Base-by-base conservation (phyloP, 1,140 invertebrate genomes). In the Panagrolaimus sp. region DNA sequence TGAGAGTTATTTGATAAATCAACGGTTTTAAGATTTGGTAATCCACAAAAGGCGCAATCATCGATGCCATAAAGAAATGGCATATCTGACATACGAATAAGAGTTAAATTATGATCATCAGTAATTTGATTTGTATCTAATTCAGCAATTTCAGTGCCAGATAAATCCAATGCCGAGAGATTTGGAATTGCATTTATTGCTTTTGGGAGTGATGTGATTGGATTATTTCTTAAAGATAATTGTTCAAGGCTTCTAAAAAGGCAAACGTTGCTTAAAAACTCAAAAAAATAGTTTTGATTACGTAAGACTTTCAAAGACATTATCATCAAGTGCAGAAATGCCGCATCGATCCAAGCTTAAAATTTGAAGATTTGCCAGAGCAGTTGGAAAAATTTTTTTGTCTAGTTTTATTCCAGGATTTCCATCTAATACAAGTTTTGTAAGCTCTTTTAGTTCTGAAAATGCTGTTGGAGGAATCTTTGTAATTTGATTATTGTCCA, bases 1-100 rank as follows among this genome's bases (percentile, higher is more conserved):
- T 72, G 28, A 24, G 6, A 43, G 15, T 38, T 64, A 43, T 72
- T 72, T 0, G 24, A 38, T 26, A 72, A 45, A 55, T 72, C 26
- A 15, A 72, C 4, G 24, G 69, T 62, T 32, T 65, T 12, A 32
- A 63, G 55, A 12, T 58, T n/a, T 1, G 52, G 15, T 28, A 58
- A 58, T 26, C 15, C 17, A n/a, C 21, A 14, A 4, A 58, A 58
- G 1, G 15, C 21, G 12, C 28, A 21, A 12, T 58, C n/a, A 58
- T 21, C 10, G 8, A 58, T 58, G 17, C 14, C 17, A 58, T 58
- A 58, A 21, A 58, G 28, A 21, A 26, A 58, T 12, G 21, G 1
- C 52, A 58, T 58, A 21, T 58, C 17, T 21, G 21, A 26, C 10
- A 58, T n/a, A 28, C 17, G 17, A 8, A 58, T 26, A 12, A n/a